phyloP scores from a whole-genome alignment of 2,113 vertebrate genomes.

The Ophthalmolycus amberensis region DNA sequence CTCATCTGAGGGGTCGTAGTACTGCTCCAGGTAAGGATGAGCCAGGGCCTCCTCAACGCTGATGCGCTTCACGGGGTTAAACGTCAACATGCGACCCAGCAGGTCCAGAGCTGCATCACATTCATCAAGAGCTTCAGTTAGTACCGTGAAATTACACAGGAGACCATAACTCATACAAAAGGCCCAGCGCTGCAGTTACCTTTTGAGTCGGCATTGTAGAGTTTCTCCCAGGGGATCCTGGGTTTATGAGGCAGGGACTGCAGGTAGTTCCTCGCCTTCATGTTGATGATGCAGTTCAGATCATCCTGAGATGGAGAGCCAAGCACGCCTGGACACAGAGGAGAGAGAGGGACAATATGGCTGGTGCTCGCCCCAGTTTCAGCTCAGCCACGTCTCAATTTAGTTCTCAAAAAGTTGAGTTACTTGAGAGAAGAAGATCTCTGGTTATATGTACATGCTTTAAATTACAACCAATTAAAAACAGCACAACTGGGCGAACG shows the following conservation, averaged over 20 bases:
- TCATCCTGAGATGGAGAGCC: constrained; percentile 91
- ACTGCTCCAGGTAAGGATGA: constrained; percentile 93
- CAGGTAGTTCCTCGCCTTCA: constrained; percentile 91
- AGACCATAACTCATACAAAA: background rate
- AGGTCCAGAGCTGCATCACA: constrained; percentile 87
- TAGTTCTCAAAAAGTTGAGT: background rate
- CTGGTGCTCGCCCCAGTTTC: no score
- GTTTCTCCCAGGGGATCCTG: constrained; percentile 87
- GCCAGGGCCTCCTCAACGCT: constrained; percentile 91
- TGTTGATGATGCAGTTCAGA: constrained; percentile 92
- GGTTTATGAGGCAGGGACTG: constrained; percentile 88
- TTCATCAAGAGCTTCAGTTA: constrained; percentile 10
- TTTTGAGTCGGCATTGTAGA: constrained; percentile 88
- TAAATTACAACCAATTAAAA: background rate
- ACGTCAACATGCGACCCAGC: constrained; percentile 91
- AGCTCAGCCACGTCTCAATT: background rate
- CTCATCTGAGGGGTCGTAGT: constrained; percentile 93
- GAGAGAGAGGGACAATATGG: background rate
- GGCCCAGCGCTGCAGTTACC: constrained; percentile 69
- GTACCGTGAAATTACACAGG: background rate
- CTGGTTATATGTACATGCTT: background rate
- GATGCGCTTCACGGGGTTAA: constrained; percentile 92
- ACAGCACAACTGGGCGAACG: background rate
- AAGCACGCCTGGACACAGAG: constrained; percentile 81
- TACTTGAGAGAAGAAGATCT: background rate